Evolutionary conservation across 2,888 invertebrate genomes (phyloP).

Genomic region (Microdon myrmicae): DNA sequence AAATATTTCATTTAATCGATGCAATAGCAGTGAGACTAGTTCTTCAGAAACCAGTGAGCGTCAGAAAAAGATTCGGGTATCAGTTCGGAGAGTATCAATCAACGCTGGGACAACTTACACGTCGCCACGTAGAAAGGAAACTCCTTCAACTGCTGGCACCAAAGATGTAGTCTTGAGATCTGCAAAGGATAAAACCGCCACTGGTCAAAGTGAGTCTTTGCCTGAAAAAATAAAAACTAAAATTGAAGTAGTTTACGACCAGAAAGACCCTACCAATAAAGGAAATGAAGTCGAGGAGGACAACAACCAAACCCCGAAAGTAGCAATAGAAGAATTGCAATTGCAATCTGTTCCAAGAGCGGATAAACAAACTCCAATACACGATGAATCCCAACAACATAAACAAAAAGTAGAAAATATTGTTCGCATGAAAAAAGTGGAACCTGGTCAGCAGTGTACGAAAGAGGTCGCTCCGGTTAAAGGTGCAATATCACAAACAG

Average conservation of each 20-base stretch:
- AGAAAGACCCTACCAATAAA: constrained; percentile 10
- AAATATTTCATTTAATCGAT: constrained; percentile 22
- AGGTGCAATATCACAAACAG: too few relatives aligned
- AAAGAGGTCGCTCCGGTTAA: too few relatives aligned
- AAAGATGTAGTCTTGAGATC: constrained; percentile 5
- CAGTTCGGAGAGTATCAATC: constrained; percentile 35
- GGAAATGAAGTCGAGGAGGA: too few relatives aligned
- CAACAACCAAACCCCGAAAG: too few relatives aligned
- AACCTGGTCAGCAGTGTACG: too few relatives aligned
- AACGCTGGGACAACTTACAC: too few relatives aligned
- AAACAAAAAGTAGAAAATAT: too few relatives aligned
- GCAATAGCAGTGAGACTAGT: constrained; percentile 37
- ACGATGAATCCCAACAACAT: too few relatives aligned
- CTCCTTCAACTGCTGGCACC: background rate
- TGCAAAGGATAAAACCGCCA: constrained; percentile 5
- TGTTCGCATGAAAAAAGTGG: too few relatives aligned
- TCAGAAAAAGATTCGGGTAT: constrained; percentile 24
- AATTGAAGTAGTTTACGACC: background rate
- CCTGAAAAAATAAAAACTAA: constrained; percentile 4
- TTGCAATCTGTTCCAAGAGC: too few relatives aligned
- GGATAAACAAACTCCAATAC: too few relatives aligned
- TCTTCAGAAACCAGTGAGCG: constrained; percentile 30
- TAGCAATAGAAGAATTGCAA: too few relatives aligned
- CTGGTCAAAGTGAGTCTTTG: constrained; percentile 19
- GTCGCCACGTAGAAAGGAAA: background rate